Percentiles rank a stretch among this genome's conserved stretches.
phyloP scores from a whole-genome alignment of 2,113 vertebrate genomes.

The Sialia sialis region DNA sequence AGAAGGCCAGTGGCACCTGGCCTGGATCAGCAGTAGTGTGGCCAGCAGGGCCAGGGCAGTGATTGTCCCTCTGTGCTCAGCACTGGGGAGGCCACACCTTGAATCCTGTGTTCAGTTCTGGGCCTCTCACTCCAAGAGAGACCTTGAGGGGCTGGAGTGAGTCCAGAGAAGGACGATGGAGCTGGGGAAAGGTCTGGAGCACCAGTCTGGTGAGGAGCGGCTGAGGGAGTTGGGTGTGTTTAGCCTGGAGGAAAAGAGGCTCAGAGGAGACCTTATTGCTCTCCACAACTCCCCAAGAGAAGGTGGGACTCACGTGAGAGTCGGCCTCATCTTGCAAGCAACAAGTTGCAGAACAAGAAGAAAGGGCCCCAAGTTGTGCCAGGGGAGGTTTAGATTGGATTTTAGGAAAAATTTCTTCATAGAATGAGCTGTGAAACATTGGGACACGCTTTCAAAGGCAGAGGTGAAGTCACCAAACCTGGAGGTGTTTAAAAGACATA shows the following conservation, averaged over 20 bases:
- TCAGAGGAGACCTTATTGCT: fast-evolving
- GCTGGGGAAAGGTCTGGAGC: background rate
- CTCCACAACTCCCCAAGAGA: background rate
- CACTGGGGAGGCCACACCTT: fast-evolving
- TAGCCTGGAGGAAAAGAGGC: background rate
- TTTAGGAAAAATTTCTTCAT: background rate
- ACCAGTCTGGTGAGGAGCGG: too few relatives aligned
- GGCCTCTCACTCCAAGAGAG: background rate
- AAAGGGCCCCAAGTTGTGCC: background rate
- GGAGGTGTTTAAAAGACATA: background rate
- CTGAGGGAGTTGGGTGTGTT: background rate
- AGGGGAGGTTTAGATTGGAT: background rate
- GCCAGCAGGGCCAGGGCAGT: background rate
- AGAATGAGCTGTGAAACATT: background rate
- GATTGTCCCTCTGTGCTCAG: fast-evolving
- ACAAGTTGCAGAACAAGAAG: background rate
- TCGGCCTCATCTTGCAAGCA: fast-evolving
- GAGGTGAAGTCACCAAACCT: background rate
- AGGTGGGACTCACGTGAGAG: background rate
- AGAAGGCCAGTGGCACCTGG: background rate
- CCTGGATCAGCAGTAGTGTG: background rate
- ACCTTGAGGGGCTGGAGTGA: background rate
- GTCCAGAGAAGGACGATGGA: background rate
- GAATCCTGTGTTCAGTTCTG: background rate
- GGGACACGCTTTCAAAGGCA: background rate